These are phyloP conservation scores for Blera fallax DNA, from an alignment of 2,888 invertebrate species.

Conservation along the genomic window DNA sequence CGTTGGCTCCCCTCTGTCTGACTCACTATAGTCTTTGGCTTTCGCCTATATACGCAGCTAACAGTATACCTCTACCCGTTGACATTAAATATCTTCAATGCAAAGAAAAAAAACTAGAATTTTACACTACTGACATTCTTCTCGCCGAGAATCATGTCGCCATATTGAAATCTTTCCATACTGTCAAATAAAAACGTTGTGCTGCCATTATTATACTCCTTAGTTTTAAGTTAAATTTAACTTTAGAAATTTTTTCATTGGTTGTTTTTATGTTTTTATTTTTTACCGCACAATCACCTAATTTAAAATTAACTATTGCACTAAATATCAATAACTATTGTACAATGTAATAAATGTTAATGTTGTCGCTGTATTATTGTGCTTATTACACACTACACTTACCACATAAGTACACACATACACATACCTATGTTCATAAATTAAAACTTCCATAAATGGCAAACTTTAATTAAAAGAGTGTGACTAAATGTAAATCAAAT, in stretches of 20 bases:
- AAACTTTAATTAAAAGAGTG: conserved; percentile 57
- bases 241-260: neutral
- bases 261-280: neutral
- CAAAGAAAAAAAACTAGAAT: too few species aligned
- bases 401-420: neutral
- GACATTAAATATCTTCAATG: too few species aligned
- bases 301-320: conserved; percentile 34
- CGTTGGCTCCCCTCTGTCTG: too few species aligned
- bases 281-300: conserved; percentile 38
- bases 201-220: neutral
- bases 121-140: too few species aligned
- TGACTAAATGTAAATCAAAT: conserved; percentile 67
- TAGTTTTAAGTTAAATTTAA: neutral
- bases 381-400: conserved; percentile 42
- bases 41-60: too few species aligned
- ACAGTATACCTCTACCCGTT: too few species aligned
- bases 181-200: too few species aligned
- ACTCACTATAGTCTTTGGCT: too few species aligned
- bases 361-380: conserved; percentile 55
- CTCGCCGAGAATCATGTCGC: too few species aligned
- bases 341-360: conserved; percentile 41
- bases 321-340: conserved; percentile 40
- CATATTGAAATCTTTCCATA: too few species aligned
- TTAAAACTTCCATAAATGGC: conserved; percentile 52
- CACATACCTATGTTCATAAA: neutral